Evolutionary conservation across 2,888 invertebrate genomes (phyloP), one percentile per base, ranked within the genome.

Genomic region (Venusia cambrica): DNA sequence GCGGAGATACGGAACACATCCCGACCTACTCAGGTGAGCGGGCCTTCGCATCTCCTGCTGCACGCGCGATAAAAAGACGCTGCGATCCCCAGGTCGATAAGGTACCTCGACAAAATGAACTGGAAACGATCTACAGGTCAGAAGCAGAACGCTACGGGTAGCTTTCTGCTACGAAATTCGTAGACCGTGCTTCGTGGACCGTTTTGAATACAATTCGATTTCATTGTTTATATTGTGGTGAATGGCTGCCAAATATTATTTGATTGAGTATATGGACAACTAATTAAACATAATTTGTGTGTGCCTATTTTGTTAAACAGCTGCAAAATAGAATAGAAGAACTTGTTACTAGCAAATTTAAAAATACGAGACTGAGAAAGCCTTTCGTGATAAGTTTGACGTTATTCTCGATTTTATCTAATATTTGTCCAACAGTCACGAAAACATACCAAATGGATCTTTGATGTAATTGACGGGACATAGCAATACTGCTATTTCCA

Each of bases 1-100:
- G 78, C 73, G 83, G 77, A 72, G 73, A 71, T 63, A 67, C 70
- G 61, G 55, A 62, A 70, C 76, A 68, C 71, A 65, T 63, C 62
- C 62, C 57, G 71, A 62, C 64, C 73, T 72, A 78, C 83, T 77
- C 81, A 83, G 83, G 84, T 84, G 79, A 83, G 83, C 75, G 68
- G 73, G 59, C 69, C 62, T 60, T 73, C 63, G 56, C 74, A 75
- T 78, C 80, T 72, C 71, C 51, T 66, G 58, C 50, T 60, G 62
- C 60, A 66, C 53, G 57, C 60, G 71, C 69, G 51, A 50, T 55
- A 64, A 71, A 67, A 71, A 73, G 73, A 76, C 69, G 68, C 73
- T 74, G 65, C 62, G 63, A 74, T 74, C 67, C 68, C 62, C 62
- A 65, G 81, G 80, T 84, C 81, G 81, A 83, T 83, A 80, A 72